phyloP scores from a whole-genome alignment of 2,888 invertebrate genomes.

The Netelia melanura region DNA sequence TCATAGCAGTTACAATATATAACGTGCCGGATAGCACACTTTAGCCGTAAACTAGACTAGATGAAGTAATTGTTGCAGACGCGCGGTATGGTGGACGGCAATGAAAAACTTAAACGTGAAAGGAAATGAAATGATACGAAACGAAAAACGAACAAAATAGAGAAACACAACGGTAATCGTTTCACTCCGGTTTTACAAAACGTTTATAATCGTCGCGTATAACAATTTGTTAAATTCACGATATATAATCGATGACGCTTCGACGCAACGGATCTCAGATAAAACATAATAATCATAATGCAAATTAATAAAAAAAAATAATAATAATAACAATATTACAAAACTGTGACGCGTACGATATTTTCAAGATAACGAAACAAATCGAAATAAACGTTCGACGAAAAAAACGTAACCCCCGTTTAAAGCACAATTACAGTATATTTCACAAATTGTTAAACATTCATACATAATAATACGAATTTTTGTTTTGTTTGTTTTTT shows the following conservation, averaged over 20 bases:
- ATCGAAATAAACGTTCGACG: constrained; percentile 20
- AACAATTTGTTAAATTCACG: not conserved
- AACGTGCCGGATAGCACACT: constrained; percentile 39
- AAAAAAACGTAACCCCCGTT: constrained; percentile 74
- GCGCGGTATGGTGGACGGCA: constrained; percentile 11
- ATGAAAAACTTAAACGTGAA: constrained; percentile 14
- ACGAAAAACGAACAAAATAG: constrained; percentile 11
- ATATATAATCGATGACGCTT: constrained; percentile 2
- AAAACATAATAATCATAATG: constrained; percentile 6
- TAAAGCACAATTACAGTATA: constrained; percentile 86
- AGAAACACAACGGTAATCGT: constrained; percentile 23
- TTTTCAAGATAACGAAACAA: not conserved
- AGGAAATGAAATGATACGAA: constrained; percentile 11
- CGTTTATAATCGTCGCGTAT: constrained; percentile 14
- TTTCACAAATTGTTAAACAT: constrained; percentile 85
- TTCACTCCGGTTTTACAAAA: constrained; percentile 27
- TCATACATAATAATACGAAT: constrained; percentile 84
- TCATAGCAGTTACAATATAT: constrained; percentile 42
- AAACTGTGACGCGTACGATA: no score
- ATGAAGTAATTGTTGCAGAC: constrained; percentile 51
- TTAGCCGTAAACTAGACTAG: constrained; percentile 51
- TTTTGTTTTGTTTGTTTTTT: constrained; percentile 65
- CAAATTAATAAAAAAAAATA: not conserved
- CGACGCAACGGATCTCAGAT: not conserved
- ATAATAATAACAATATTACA: constrained; percentile 1